phyloP scores from a whole-genome alignment of 2,797 vertebrate genomes.

The Parauchenoglanis punctatus region DNA sequence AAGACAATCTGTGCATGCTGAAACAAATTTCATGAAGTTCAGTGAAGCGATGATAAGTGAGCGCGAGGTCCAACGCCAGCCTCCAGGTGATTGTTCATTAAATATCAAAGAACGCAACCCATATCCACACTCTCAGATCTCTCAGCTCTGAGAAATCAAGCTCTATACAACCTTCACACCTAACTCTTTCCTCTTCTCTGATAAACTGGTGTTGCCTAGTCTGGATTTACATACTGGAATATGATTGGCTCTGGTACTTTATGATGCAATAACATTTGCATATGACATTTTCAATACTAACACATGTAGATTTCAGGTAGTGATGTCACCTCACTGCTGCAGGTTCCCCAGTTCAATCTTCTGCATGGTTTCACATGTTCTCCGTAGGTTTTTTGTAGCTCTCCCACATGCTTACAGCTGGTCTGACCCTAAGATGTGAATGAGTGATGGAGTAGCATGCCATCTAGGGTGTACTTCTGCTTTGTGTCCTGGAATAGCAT shows the following conservation, averaged over 20 bases:
- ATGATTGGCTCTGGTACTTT: not conserved
- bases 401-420: not conserved
- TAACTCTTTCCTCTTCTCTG: not conserved
- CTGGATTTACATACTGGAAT: not conserved
- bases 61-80: not conserved
- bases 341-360: not conserved
- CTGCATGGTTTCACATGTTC: not conserved
- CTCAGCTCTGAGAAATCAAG: not conserved
- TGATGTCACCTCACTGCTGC: not conserved
- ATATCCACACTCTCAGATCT: not conserved
- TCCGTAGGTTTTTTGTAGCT: not conserved
- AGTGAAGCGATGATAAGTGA: not conserved
- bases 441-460: not conserved
- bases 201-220: not conserved
- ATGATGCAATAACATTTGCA: not conserved
- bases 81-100: not conserved
- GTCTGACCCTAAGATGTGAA: not conserved
- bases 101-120: not conserved
- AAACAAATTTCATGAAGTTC: not conserved
- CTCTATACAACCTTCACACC: not conserved
- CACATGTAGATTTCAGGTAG: not conserved
- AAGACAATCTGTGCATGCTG: slow-evolving; percentile 9
- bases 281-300: not conserved
- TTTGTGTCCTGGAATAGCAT: not conserved
- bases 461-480: not conserved